phyloP scores from a whole-genome alignment of 2,113 vertebrate genomes.

The Sturnus vulgaris region DNA sequence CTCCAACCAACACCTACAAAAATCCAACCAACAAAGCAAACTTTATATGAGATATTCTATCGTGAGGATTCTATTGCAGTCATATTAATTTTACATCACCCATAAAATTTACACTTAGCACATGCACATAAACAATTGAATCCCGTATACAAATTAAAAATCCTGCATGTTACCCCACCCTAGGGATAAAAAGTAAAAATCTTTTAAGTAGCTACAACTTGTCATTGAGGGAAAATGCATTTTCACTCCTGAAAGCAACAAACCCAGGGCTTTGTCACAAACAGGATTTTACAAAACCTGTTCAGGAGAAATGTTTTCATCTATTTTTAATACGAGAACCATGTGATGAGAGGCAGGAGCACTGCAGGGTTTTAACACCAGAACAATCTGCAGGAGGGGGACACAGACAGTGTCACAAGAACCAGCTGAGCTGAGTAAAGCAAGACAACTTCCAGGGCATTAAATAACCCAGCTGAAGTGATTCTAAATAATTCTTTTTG shows the following conservation, averaged over 20 bases:
- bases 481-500: neutral
- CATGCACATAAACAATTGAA: neutral
- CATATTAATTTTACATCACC: neutral
- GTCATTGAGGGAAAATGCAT: neutral
- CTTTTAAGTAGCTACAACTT: neutral
- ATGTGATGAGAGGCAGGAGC: neutral
- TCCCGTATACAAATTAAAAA: neutral
- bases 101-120: neutral
- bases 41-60: fast-evolving
- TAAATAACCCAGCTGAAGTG: neutral
- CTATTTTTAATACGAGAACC: neutral
- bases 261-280: neutral
- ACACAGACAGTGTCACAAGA: neutral
- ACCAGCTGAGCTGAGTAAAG: neutral
- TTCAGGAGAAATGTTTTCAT: neutral
- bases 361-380: neutral
- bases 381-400: neutral
- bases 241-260: neutral
- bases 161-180: neutral
- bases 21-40: neutral
- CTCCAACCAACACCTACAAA: neutral
- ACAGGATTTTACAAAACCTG: neutral
- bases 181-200: neutral
- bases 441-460: neutral
- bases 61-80: neutral